Evolutionary conservation across 2,888 invertebrate species (phyloP).

Genomic region (Tinea semifulvella): DNA sequence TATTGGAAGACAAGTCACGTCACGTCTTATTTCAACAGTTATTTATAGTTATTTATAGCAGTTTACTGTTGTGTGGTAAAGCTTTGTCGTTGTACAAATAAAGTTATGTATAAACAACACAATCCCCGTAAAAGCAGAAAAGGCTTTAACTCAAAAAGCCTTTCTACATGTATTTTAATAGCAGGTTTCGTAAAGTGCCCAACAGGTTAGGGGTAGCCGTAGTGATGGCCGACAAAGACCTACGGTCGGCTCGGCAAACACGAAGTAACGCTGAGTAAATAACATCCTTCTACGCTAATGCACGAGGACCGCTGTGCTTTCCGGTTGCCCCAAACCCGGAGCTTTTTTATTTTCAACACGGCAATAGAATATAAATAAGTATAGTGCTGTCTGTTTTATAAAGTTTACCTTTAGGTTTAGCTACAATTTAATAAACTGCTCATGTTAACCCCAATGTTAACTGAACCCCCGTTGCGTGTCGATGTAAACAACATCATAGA

Average conservation of each 20-base stretch:
- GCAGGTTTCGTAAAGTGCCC: slow-evolving; percentile 18
- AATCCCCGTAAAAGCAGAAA: slow-evolving; percentile 1
- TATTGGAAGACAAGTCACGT: not conserved
- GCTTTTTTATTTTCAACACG: slow-evolving; percentile 2
- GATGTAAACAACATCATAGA: not conserved
- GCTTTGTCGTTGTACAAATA: slow-evolving; percentile 4
- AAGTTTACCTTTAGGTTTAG: too few relatives aligned
- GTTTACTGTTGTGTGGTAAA: not conserved
- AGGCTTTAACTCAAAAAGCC: slow-evolving; percentile 1
- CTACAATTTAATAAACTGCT: too few relatives aligned
- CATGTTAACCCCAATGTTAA: too few relatives aligned
- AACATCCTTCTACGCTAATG: slow-evolving; percentile 45
- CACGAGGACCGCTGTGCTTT: slow-evolving; percentile 29
- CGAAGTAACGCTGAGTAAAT: slow-evolving; percentile 44
- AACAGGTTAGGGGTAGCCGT: slow-evolving; percentile 36
- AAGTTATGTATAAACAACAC: not conserved
- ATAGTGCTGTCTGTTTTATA: too few relatives aligned
- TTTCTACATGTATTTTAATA: slow-evolving; percentile 7
- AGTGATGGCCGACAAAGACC: slow-evolving; percentile 35
- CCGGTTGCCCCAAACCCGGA: not conserved
- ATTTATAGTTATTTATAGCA: too few relatives aligned
- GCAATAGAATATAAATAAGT: too few relatives aligned
- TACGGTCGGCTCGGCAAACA: slow-evolving; percentile 35
- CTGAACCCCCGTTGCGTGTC: slow-evolving; percentile 1
- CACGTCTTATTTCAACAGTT: slow-evolving; percentile 9